A percentile compares a stretch with the other conserved stretches of the same genome.
Conservation (phyloP, 1,140 invertebrate genomes). For the Eumaeus atala region DNA sequence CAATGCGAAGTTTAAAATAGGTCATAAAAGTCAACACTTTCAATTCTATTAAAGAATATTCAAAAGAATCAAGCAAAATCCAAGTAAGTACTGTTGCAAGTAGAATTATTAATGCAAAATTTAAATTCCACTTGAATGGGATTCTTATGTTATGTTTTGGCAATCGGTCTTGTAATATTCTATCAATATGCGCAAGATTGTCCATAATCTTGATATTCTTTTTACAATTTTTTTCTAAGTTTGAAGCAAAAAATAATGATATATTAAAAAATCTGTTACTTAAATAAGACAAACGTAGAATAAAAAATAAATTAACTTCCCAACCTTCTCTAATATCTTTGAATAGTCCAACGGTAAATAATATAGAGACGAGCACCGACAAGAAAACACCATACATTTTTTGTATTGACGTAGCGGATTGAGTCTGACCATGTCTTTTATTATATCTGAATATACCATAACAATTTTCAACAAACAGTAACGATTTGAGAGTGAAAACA, state of each 20-base stretch:
- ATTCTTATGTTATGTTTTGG: background rate
- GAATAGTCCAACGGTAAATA: background rate
- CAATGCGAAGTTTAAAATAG: background rate
- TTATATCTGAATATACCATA: background rate
- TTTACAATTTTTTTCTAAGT: background rate
- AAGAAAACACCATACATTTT: background rate
- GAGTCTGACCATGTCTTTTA: background rate
- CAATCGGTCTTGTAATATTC: background rate
- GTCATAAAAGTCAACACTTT: background rate
- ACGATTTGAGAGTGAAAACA: background rate
- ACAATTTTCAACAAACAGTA: background rate
- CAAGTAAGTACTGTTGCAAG: background rate
- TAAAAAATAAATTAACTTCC: too few relatives aligned
- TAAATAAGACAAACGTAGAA: background rate
- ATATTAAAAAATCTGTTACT: background rate
- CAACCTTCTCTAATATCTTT: too few relatives aligned
- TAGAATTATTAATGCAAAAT: background rate
- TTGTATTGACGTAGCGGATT: background rate
- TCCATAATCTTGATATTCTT: background rate
- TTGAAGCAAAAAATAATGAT: background rate
- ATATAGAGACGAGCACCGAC: background rate
- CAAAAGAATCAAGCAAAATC: background rate
- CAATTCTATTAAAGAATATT: background rate
- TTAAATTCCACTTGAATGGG: background rate
- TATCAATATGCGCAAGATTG: background rate